Evolutionary conservation across 2,797 vertebrate species (phyloP).

Genomic region (Lates japonicus): DNA sequence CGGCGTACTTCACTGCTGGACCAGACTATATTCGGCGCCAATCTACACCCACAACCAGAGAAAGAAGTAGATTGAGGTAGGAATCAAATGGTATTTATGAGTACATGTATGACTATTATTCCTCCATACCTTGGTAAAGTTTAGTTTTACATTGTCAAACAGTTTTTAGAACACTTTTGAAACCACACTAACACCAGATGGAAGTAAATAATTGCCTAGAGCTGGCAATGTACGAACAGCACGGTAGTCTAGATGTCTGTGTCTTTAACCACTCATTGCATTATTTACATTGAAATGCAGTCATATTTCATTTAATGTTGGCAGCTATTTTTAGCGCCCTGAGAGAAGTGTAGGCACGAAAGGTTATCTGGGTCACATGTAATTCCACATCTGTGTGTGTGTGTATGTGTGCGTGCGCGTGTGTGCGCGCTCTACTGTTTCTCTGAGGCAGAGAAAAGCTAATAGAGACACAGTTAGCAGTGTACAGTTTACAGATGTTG

Average conservation of each 20-base stretch:
- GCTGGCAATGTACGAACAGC: constrained; percentile 22
- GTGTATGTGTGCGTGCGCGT: constrained; percentile 1
- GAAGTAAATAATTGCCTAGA: constrained; percentile 16
- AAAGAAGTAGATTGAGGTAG: neutral
- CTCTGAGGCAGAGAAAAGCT: neutral
- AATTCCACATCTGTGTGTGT: constrained; percentile 20
- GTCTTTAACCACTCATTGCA: constrained; percentile 65
- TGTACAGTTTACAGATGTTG: neutral
- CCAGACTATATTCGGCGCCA: neutral
- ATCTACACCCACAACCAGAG: constrained; percentile 1
- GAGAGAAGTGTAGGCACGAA: constrained; percentile 55
- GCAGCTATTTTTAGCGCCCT: constrained; percentile 69
- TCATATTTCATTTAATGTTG: constrained; percentile 78
- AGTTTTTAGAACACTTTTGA: neutral
- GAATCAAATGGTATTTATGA: neutral
- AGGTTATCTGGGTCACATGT: constrained; percentile 66
- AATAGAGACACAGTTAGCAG: neutral
- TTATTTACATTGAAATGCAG: constrained; percentile 75
- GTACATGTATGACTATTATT: no score
- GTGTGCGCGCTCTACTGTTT: neutral
- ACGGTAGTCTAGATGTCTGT: constrained; percentile 28
- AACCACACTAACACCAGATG: neutral
- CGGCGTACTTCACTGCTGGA: neutral
- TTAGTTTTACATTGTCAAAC: neutral
- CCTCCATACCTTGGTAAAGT: neutral